phyloP scores from a whole-genome alignment of 2,888 invertebrate genomes.

The Caprella mutica region DNA sequence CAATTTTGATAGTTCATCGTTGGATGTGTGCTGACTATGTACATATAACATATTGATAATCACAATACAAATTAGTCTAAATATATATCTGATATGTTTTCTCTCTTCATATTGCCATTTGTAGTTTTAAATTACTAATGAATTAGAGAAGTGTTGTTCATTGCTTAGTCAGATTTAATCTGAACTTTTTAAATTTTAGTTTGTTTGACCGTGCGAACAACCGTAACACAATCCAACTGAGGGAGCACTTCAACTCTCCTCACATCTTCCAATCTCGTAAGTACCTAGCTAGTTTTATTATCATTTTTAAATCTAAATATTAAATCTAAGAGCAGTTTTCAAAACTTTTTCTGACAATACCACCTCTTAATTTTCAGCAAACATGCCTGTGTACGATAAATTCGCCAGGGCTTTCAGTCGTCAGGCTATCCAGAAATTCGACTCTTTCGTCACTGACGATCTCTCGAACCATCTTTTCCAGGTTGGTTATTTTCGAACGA shows the following conservation, averaged over 20 bases:
- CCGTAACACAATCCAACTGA: slow-evolving; percentile 17
- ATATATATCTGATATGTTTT: too few species aligned
- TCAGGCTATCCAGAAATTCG: slow-evolving; percentile 21
- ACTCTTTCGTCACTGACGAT: slow-evolving; percentile 26
- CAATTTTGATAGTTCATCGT: too few species aligned
- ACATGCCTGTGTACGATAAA: neutral
- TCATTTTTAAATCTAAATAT: too few species aligned
- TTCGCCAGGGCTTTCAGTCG: slow-evolving; percentile 1
- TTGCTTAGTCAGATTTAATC: too few species aligned
- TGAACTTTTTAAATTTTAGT: too few species aligned
- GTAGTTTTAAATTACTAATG: too few species aligned
- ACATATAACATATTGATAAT: too few species aligned
- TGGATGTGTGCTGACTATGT: too few species aligned
- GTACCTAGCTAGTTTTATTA: too few species aligned
- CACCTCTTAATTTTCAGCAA: neutral
- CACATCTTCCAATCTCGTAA: slow-evolving; percentile 19
- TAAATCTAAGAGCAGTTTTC: neutral
- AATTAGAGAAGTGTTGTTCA: too few species aligned
- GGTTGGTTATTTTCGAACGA: slow-evolving; percentile 4
- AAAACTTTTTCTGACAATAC: neutral
- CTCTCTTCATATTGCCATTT: too few species aligned
- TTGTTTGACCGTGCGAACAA: slow-evolving; percentile 13
- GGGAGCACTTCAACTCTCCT: slow-evolving; percentile 33
- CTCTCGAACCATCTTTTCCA: slow-evolving; percentile 34
- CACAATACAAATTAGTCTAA: too few species aligned